Evolutionary conservation across 2,888 invertebrate species (phyloP).

Genomic region (Halictus quadricinctus): DNA sequence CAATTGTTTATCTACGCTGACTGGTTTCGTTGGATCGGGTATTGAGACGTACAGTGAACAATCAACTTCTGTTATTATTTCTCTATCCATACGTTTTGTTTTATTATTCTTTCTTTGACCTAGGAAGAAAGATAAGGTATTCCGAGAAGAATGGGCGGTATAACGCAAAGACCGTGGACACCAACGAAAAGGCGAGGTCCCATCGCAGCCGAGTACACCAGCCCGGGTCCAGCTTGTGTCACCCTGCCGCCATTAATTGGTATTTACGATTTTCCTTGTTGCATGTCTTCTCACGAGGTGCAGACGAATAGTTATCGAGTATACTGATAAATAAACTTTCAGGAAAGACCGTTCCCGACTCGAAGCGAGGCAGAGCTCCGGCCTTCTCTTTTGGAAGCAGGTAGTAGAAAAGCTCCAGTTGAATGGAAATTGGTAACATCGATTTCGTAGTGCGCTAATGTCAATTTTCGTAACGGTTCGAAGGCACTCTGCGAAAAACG

Average conservation of each 20-base stretch:
- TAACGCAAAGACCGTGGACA: constrained; percentile 94
- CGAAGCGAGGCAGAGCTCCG: constrained; percentile 90
- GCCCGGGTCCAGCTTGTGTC: constrained; percentile 95
- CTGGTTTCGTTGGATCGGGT: too few relatives aligned
- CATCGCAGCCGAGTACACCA: constrained; percentile 93
- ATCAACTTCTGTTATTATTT: background rate
- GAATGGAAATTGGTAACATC: background rate
- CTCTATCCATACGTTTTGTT: background rate
- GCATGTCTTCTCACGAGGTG: background rate
- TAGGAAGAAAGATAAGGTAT: background rate
- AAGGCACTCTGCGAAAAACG: constrained; percentile 83
- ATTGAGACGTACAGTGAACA: too few relatives aligned
- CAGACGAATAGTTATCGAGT: background rate
- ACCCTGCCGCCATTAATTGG: constrained; percentile 92
- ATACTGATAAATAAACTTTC: constrained; percentile 43
- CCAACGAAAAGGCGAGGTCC: constrained; percentile 94
- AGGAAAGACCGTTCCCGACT: constrained; percentile 91
- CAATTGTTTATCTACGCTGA: too few relatives aligned
- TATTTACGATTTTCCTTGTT: constrained; percentile 77
- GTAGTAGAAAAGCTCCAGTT: constrained; percentile 68
- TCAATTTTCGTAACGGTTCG: background rate
- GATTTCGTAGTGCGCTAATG: background rate
- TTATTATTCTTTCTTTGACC: background rate
- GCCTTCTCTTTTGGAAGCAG: constrained; percentile 91
- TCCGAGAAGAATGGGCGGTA: constrained; percentile 85